Evolutionary conservation across 2,888 invertebrate species (phyloP).

Genomic region (Trissolcus japonicus): DNA sequence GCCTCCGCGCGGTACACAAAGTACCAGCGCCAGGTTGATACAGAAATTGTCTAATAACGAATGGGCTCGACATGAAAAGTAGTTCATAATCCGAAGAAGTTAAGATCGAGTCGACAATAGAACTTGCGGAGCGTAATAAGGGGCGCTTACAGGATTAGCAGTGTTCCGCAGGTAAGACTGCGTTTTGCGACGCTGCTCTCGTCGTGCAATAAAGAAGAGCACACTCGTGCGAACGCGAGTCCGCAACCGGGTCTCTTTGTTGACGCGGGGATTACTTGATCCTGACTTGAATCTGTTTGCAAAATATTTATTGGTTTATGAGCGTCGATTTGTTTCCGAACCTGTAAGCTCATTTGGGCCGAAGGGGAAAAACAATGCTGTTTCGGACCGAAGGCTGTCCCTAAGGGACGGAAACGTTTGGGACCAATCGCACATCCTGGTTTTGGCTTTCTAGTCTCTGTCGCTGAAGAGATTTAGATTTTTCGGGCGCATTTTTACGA

Average conservation of each 20-base stretch:
- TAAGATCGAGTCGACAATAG: conserved; percentile 72
- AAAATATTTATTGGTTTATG: conserved; percentile 53
- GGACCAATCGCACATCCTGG: background rate
- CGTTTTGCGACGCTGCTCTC: conserved; percentile 56
- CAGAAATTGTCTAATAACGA: conserved; percentile 62
- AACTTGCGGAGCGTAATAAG: conserved; percentile 72
- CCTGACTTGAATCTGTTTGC: conserved; percentile 28
- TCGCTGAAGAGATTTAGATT: conserved; percentile 17
- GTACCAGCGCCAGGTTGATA: conserved; percentile 52
- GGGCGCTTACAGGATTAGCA: conserved; percentile 73
- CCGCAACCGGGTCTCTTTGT: conserved; percentile 13
- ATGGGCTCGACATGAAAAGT: conserved; percentile 63
- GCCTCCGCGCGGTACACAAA: conserved; percentile 52
- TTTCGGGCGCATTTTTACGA: conserved; percentile 8
- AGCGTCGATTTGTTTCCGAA: conserved; percentile 33
- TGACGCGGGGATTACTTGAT: conserved; percentile 16
- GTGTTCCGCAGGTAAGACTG: conserved; percentile 62
- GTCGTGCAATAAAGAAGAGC: conserved; percentile 40
- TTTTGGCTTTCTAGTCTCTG: background rate
- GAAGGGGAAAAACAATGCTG: conserved; percentile 24
- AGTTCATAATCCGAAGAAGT: conserved; percentile 75
- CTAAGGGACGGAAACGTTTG: background rate
- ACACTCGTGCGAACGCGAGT: conserved; percentile 44
- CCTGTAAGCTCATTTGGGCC: conserved; percentile 33
- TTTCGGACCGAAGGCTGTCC: conserved; percentile 8